Conservation (phyloP, 2,797 vertebrate species). For the Melanotaenia maccullochi region DNA sequence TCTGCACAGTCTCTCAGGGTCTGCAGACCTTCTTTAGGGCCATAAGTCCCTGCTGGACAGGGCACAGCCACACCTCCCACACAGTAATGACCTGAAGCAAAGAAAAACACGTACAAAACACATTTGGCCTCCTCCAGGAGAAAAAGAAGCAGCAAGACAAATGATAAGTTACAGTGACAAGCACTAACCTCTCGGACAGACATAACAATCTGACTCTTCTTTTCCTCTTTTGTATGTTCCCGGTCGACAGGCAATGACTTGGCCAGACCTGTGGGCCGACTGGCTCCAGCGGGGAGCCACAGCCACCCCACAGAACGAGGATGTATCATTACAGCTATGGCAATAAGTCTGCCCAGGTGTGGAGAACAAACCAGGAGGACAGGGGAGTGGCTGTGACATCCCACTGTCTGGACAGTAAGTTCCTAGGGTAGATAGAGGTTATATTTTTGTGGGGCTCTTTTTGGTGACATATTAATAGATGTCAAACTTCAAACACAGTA, state of each 20-base stretch:
- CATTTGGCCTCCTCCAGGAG: neutral
- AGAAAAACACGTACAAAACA: slow-evolving; percentile 16
- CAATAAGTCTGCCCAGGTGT: slow-evolving; percentile 75
- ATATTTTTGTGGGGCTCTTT: neutral
- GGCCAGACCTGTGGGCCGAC: slow-evolving; percentile 63
- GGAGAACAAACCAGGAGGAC: slow-evolving; percentile 75
- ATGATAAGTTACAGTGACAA: neutral
- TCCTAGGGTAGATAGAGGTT: slow-evolving; percentile 64
- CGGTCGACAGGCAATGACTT: slow-evolving; percentile 69
- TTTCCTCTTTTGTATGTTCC: slow-evolving; percentile 74
- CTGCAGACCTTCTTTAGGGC: slow-evolving; percentile 75
- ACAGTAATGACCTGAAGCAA: slow-evolving; percentile 84
- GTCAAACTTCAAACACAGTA: neutral
- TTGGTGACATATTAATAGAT: slow-evolving; percentile 3
- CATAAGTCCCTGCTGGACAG: slow-evolving; percentile 85
- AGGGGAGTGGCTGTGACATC: slow-evolving; percentile 75
- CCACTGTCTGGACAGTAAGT: slow-evolving; percentile 81
- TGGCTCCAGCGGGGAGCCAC: slow-evolving; percentile 59
- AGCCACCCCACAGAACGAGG: slow-evolving; percentile 56
- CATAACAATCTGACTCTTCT: slow-evolving; percentile 68
- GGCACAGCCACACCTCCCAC: slow-evolving; percentile 68
- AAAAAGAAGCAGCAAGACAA: slow-evolving; percentile 1
- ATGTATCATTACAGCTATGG: slow-evolving; percentile 73
- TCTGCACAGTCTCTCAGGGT: slow-evolving; percentile 78
- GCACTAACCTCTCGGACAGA: slow-evolving; percentile 80